phyloP scores from a whole-genome alignment of 2,888 invertebrate genomes.

The Nomada ruficornis region DNA sequence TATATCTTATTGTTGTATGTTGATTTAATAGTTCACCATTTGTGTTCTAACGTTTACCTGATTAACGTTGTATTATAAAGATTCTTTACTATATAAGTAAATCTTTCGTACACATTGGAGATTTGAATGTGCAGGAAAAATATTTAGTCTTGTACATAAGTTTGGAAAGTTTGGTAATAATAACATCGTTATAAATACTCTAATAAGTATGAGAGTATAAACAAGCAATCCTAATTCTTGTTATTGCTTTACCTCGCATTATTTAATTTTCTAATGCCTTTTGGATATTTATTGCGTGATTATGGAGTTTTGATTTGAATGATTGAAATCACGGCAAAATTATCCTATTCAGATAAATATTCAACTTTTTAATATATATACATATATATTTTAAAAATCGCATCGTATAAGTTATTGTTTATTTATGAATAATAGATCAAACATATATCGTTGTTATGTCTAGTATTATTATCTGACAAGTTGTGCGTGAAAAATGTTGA shows the following conservation, averaged over 20 bases:
- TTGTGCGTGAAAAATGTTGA: conserved; percentile 31
- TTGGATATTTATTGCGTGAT: conserved; percentile 44
- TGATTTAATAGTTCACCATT: conserved; percentile 67
- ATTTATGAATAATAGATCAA: conserved; percentile 57
- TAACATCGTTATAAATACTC: conserved; percentile 24
- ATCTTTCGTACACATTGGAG: conserved; percentile 26
- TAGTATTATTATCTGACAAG: conserved; percentile 57
- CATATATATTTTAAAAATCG: conserved; percentile 48
- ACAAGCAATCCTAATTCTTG: conserved; percentile 38
- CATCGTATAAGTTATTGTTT: conserved; percentile 66
- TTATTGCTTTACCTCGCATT: conserved; percentile 46
- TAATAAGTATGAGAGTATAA: conserved; percentile 22
- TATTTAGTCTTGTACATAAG: conserved; percentile 37
- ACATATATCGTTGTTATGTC: conserved; percentile 66
- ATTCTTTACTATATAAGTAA: conserved; percentile 48
- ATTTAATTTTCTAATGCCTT: conserved; percentile 47
- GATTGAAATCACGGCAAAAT: conserved; percentile 40
- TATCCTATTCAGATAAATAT: conserved; percentile 45
- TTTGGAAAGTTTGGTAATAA: conserved; percentile 32
- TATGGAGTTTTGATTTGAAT: conserved; percentile 31
- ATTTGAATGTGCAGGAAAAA: conserved; percentile 13
- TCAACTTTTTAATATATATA: conserved; percentile 42
- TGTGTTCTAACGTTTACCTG: conserved; percentile 69
- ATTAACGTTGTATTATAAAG: conserved; percentile 57
- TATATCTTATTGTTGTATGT: conserved; percentile 63